Evolutionary conservation across 2,888 invertebrate genomes (phyloP), one percentile per base, ranked within the genome.

Genomic region (Blastobasis lacticolella): DNA sequence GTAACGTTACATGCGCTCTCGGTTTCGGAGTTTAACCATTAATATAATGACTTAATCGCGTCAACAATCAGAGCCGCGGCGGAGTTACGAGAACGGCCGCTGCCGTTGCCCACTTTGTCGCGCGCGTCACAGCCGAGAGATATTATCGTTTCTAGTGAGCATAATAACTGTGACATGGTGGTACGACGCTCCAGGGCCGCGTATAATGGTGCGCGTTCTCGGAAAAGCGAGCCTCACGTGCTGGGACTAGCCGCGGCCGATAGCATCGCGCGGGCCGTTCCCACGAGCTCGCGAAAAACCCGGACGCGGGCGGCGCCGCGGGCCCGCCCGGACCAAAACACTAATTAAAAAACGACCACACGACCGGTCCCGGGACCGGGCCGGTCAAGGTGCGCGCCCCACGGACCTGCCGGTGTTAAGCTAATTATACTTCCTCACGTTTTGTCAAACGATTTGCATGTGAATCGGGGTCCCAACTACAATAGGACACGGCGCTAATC

Each of bases 341-440:
- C 85, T 81, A 84, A 87, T 87, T 86, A 84, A 77, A 23, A 75
- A 71, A 66, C 61, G 68, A 64, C 76, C 71, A 79, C 77, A 78
- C 78, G 67, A 83, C 85, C 81, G 79, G 84, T 83, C 78, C 62
- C 61, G 63, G 60, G 62, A 61, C 52, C 23, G 58, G 66, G 69
- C 68, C 59, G 75, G 76, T 78, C 79, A 77, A 80, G 73, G 74
- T 73, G 67, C 65, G 59, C 64, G 75, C 77, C 81, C 81, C 54
- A 64, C 61, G 63, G 64, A 63, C 62, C 67, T 65, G 65, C 62
- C 64, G 48, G 61, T 62, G 63, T 61, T 78, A 78, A 82, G 81
- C 86, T 87, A 88, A 88, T 88, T 88, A 88, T 88, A 79, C 83
- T 82, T 85, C 83, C 79, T 81, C 88, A 86, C 87, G 84, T 85